Conservation (phyloP, 1,140 invertebrate genomes). For the Cepaea nemoralis region DNA sequence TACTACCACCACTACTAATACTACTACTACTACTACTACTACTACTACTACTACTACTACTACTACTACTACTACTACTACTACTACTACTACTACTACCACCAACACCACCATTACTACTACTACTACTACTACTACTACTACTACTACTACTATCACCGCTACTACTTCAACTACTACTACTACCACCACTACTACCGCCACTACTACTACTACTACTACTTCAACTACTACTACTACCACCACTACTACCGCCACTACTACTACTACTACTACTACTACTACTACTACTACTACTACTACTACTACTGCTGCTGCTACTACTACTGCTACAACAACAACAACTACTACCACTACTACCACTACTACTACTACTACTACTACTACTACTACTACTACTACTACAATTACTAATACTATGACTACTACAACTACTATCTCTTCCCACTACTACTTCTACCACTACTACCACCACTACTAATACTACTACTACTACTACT, state of each 20-base stretch:
- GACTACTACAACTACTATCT: too few relatives aligned
- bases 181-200: neutral
- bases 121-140: neutral
- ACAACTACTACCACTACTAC: neutral
- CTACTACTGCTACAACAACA: neutral
- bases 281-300: neutral
- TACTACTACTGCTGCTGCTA: neutral
- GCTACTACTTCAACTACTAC: neutral
- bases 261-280: neutral
- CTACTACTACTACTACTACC: neutral
- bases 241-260: neutral
- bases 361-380: neutral
- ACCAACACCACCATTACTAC: neutral
- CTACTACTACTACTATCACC: neutral
- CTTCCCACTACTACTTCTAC: too few relatives aligned
- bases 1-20: neutral
- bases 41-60: neutral
- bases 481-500: too few relatives aligned
- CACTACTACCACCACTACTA: too few relatives aligned
- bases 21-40: neutral
- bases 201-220: neutral
- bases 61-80: neutral
- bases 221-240: neutral
- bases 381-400: neutral
- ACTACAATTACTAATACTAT: too few relatives aligned